Percentiles rank a stretch among this genome's conserved stretches.
phyloP scores from a whole-genome alignment of 2,797 vertebrate genomes.

The Anabacerthia variegaticeps region DNA sequence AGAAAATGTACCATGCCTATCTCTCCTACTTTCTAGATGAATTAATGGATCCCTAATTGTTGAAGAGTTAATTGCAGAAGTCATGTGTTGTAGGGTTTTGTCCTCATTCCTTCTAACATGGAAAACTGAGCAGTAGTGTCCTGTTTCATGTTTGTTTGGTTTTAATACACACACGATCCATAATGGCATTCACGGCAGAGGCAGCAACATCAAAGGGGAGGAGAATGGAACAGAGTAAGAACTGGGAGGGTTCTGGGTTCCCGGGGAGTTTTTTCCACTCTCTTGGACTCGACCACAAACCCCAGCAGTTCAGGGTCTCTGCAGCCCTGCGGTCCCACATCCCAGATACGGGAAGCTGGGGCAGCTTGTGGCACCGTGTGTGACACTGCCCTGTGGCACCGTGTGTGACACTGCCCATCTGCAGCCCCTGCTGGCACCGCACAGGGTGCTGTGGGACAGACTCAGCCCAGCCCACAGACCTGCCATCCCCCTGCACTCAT shows the following conservation, averaged over 20 bases:
- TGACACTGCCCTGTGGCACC: neutral
- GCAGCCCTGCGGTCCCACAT: neutral
- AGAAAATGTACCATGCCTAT: neutral
- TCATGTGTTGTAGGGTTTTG: neutral
- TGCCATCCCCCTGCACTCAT: neutral
- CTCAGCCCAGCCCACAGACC: neutral
- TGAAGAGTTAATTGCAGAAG: neutral
- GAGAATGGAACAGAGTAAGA: neutral
- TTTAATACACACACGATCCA: neutral
- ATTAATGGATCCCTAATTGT: neutral
- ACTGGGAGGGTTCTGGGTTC: neutral
- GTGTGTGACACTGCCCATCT: neutral
- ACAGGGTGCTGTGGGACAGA: neutral
- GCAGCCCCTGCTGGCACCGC: neutral
- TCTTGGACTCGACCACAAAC: neutral
- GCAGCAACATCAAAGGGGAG: conserved; percentile 11
- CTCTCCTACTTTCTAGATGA: neutral
- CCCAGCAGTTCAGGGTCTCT: neutral
- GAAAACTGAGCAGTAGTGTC: neutral
- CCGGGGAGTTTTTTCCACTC: neutral
- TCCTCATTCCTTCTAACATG: neutral
- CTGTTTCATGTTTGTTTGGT: neutral
- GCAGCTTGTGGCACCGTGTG: neutral
- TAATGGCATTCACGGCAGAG: neutral
- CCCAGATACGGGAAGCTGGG: neutral